Evolutionary conservation across 2,797 vertebrate species (phyloP), one percentile per base, ranked within the genome.

Genomic region (Etheostoma perlongum): DNA sequence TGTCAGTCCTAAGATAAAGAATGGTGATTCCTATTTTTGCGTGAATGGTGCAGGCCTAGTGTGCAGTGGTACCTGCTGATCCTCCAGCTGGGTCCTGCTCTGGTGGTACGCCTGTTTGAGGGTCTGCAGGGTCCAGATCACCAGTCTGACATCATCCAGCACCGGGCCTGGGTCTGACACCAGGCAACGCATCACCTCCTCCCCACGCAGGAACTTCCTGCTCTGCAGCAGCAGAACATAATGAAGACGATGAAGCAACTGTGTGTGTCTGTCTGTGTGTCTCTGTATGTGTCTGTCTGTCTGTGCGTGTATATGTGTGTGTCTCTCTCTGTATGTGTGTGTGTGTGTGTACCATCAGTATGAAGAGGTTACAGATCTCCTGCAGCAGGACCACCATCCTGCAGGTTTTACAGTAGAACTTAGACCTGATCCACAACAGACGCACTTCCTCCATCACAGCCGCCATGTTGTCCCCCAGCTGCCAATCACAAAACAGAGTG

Each of bases 291-390:
- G 51, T 53, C 4, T 14, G 4, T 14, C 21, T 16, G 25, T 16
- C 14, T 27, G 53, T 27, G 18, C 36, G 30, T 58, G 18, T 59
- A 10, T 59, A 5, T 59, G 4, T 40, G 6, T 18, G 40, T n/a
- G 40, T 46, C 7, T 44, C 19, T 49, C 60, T 54, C 27, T 27
- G 21, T 57, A 18, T 33, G 19, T 40, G n/a, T 11, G 30, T 54
- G 42, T 23, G 3, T 40, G 55, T 62, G 12, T 2, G 27, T 95
- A 96, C 95, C 95, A 88, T 80, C 15, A 92, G 88, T 0, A 96
- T 92, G 82, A 96, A 72, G 61, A 95, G 90, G 90, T 96, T 96
- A 89, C 93, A 94, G 85, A 95, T 92, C 85, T 96, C 94, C 84
- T 93, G 95, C 74, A 96, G 90, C 78, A 96, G 23, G 4, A 95